These are phyloP conservation scores for Ophion obscuratus DNA, from an alignment of 2,888 invertebrate species.

Conservation along the genomic window DNA sequence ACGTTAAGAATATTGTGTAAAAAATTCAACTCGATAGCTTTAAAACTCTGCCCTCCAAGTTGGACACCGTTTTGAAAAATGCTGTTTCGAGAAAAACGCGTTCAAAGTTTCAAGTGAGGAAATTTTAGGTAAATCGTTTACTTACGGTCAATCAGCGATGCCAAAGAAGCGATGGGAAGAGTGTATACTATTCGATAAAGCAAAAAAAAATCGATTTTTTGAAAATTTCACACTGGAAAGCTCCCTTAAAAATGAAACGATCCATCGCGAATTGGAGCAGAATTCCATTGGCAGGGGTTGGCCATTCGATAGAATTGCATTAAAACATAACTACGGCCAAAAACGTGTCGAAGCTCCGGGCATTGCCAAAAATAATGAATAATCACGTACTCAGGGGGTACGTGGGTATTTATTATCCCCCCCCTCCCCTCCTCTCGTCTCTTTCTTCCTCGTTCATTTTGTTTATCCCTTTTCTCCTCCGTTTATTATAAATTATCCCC, in stretches of 20 bases:
- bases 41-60: no score
- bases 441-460: conserved; percentile 51
- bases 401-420: conserved; percentile 41
- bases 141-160: no score
- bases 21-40: no score
- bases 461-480: conserved; percentile 8
- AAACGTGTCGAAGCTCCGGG: conserved; percentile 16
- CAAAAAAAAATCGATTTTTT: no score
- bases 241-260: conserved; percentile 47
- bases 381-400: conserved; percentile 33
- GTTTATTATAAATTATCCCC: conserved; percentile 23
- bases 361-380: conserved; percentile 57
- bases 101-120: no score
- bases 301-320: conserved; percentile 25
- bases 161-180: no score
- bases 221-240: no score
- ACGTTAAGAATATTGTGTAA: no score
- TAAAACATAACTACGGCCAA: conserved; percentile 49
- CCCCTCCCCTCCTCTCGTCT: conserved; percentile 8
- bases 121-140: no score
- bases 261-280: conserved; percentile 14
- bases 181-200: no score
- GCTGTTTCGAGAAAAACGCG: no score
- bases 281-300: neutral
- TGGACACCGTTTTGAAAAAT: no score